Base-by-base conservation (phyloP, 2,113 vertebrate species). In the Microcebus murinus region DNA sequence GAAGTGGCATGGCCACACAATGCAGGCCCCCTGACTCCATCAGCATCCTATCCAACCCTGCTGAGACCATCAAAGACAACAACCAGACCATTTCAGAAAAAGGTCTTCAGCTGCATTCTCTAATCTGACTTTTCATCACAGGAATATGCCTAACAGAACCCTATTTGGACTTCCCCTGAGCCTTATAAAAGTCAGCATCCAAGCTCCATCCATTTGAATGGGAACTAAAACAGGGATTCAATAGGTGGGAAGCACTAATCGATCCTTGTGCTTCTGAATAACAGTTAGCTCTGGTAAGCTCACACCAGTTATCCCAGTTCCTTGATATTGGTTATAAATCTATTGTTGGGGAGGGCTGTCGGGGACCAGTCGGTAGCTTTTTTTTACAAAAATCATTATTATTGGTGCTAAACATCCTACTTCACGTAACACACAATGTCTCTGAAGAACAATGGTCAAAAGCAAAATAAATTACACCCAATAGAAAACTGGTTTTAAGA, bases 381-480 rank as follows among this genome's bases (percentile, higher is more conserved):
- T 48, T 94, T 92, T 87, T 87, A 95, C 27, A 79, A 91, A 95
- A 93, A 61, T 29, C 23, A 39, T 87, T 63, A 94, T 59, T 18
- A 39, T 45, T 84, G 86, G 61, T 52, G 12, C 6, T 88, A 89
- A 89, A 80, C 6, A 90, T 65, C 63, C 70, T 91, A 21, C 42
- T 80, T 90, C 57, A 84, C 18, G 31, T 48, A 65, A 76, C 15
- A 90, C 14, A 73, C 14, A 57, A 14, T 36, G 82, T 50, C 27
- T 80, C 29, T 81, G 20, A 96, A 96, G 65, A 84, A 67, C 31
- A 52, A 76, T 42, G 45, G 17, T 27, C 48, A 82, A 92, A 90
- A 96, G 21, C 25, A 90, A 94, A 94, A 93, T 63, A 77, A 90
- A 80, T 17, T 48, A 87, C n/a, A 89, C 20, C 34, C 85, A 93